These are phyloP conservation scores for Formica exsecta DNA, from an alignment of 1,140 invertebrate species.

Conservation along the genomic window DNA sequence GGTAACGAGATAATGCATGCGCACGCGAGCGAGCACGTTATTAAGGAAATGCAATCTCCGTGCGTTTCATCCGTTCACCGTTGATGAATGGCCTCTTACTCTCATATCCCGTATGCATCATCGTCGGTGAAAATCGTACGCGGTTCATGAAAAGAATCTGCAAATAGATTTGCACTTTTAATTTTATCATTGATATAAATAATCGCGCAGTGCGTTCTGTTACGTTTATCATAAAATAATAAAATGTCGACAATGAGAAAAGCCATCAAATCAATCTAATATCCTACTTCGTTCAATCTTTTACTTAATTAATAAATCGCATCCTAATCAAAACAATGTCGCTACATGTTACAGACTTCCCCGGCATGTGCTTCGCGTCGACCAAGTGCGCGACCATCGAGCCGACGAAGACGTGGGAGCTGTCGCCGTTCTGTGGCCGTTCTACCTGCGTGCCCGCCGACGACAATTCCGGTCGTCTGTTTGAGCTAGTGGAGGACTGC, in stretches of 20 bases:
- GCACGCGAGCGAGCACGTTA: conserved; percentile 5
- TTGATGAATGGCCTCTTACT: conserved; percentile 27
- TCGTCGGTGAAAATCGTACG: conserved; percentile 32
- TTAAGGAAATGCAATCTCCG: conserved; percentile 26
- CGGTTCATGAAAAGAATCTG: background rate
- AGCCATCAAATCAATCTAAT: too few relatives aligned
- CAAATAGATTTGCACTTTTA: background rate
- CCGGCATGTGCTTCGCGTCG: conserved; percentile 95
- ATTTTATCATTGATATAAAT: too few relatives aligned
- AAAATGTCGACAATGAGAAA: too few relatives aligned
- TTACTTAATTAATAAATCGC: too few relatives aligned
- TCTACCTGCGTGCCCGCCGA: conserved; percentile 93
- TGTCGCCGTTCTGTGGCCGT: conserved; percentile 94
- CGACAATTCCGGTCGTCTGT: conserved; percentile 90
- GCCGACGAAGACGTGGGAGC: conserved; percentile 93
- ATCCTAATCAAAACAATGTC: too few relatives aligned
- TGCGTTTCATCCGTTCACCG: background rate
- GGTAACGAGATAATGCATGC: conserved; percentile 33
- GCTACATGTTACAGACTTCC: conserved; percentile 91
- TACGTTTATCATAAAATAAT: too few relatives aligned
- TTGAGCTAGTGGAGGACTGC: conserved; percentile 95
- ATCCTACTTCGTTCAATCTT: too few relatives aligned
- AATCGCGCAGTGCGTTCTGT: background rate
- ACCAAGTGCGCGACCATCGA: conserved; percentile 95
- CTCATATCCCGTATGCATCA: conserved; percentile 18